Evolutionary conservation across 2,797 vertebrate species (phyloP), one percentile per base, ranked within the genome.

Genomic region (Pseudomugil tenellus): DNA sequence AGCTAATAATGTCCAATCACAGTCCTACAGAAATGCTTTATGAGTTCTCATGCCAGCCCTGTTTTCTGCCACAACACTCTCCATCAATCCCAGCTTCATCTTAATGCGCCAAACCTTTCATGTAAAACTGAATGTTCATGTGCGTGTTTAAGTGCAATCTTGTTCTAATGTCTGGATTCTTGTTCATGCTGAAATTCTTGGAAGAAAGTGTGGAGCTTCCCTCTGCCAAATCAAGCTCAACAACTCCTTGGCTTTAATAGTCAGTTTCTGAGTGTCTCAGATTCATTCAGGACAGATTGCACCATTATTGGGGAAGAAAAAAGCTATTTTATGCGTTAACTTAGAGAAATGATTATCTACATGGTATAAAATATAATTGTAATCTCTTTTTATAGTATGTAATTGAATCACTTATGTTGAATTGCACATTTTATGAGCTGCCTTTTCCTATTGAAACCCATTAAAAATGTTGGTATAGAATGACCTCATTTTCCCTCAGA

Each of bases 401-500:
- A 46, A 66, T 46, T 62, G 29, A 26, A 56, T 60, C 46, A 23
- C 26, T 52, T 51, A 55, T 39, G 63, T 70, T 67, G n/a, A 23
- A 56, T 59, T 34, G n/a, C n/a, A 61, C n/a, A 46, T 71, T 65
- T 64, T 29, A 25, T 21, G 4, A 69, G 48, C 41, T 23, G 52
- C 6, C 65, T 67, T 53, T 13, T 4, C 14, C 14, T 13, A 6
- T 23, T 48, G 55, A 67, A 63, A 64, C 43, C 48, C 62, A 52
- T 73, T 58, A 31, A 67, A 63, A 48, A 37, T 43, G 60, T 63
- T 57, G 48, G 62, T 59, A 55, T 31, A 58, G 54, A 63, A 69
- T 77, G 68, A 67, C 76, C 76, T 74, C 70, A 80, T 85, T 83
- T 83, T 34, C 69, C 76, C 70, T 11, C 70, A 37, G 80, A 77